Percentiles rank a stretch among this genome's conserved stretches.
These are phyloP conservation scores for Sarcophaga caerulescens DNA, from an alignment of 2,888 invertebrate species.

Conservation along the genomic window DNA sequence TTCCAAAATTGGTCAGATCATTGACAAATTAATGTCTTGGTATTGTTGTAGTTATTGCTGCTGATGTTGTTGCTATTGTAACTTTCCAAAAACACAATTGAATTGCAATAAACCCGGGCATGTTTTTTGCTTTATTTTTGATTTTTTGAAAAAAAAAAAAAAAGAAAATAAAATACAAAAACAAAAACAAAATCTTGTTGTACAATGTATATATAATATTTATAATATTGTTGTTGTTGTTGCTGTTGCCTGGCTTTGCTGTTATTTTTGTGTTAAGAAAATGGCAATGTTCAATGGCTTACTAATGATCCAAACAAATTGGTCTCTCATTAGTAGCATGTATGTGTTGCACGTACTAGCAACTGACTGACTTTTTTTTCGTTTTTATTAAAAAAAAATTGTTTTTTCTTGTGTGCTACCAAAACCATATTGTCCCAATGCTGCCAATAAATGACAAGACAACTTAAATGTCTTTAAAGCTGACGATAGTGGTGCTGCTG, in stretches of 20 bases:
- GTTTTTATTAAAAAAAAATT: too few relatives aligned
- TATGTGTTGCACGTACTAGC: background rate
- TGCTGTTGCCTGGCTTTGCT: background rate
- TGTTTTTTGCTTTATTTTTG: background rate
- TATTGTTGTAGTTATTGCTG: slow-evolving; percentile 50
- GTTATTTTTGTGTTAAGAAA: slow-evolving; percentile 35
- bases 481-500: background rate
- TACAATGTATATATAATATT: slow-evolving; percentile 39
- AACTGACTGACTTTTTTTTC: background rate
- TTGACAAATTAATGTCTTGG: slow-evolving; percentile 66
- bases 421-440: background rate
- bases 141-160: background rate
- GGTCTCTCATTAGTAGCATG: slow-evolving; percentile 61
- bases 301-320: slow-evolving; percentile 68
- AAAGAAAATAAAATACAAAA: too few relatives aligned
- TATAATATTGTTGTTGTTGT: slow-evolving; percentile 15
- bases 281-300: slow-evolving; percentile 63
- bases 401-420: too few relatives aligned
- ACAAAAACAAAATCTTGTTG: background rate
- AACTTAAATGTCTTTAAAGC: too few relatives aligned
- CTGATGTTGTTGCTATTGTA: background rate
- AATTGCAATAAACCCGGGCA: slow-evolving; percentile 14
- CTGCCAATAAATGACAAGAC: background rate
- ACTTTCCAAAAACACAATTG: slow-evolving; percentile 53
- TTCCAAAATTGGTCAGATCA: slow-evolving; percentile 68